A percentile compares a stretch with the other conserved stretches of the same genome.
These are phyloP conservation scores for Maconellicoccus hirsutus DNA, from an alignment of 1,140 invertebrate species.

Conservation along the genomic window DNA sequence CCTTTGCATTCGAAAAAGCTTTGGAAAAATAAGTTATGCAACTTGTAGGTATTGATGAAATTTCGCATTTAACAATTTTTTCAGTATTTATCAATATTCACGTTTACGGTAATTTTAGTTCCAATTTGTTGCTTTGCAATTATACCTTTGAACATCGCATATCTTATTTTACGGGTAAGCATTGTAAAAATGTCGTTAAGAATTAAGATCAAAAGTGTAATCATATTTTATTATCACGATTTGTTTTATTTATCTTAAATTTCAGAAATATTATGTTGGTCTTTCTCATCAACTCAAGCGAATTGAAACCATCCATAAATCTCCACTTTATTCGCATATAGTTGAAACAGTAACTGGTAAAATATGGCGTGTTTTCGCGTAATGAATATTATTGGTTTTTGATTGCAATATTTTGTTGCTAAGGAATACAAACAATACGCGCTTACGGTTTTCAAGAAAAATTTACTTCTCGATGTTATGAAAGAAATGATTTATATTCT, in stretches of 20 bases:
- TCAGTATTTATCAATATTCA: conserved; percentile 80
- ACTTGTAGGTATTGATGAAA: conserved; percentile 29
- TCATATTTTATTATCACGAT: background rate
- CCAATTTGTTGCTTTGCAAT: conserved; percentile 79
- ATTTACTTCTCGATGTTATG: background rate
- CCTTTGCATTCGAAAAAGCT: too few species aligned
- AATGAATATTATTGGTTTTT: too few species aligned
- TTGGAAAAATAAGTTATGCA: too few species aligned
- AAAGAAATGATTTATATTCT: conserved; percentile 67
- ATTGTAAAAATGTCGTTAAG: too few species aligned
- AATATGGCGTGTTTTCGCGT: too few species aligned
- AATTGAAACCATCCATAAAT: conserved; percentile 88
- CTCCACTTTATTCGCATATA: conserved; percentile 97
- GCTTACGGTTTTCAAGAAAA: background rate
- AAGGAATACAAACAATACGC: background rate
- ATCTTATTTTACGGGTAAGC: background rate
- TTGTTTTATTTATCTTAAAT: background rate
- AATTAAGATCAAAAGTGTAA: too few species aligned
- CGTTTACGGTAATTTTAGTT: conserved; percentile 69
- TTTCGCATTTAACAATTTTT: conserved; percentile 71
- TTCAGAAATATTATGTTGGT: conserved; percentile 79
- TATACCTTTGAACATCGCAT: conserved; percentile 51
- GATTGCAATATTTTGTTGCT: too few species aligned
- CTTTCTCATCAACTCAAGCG: conserved; percentile 90
- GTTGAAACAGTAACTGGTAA: conserved; percentile 68